phyloP scores from a whole-genome alignment of 2,113 vertebrate genomes.

The Ctenomys sociabilis region DNA sequence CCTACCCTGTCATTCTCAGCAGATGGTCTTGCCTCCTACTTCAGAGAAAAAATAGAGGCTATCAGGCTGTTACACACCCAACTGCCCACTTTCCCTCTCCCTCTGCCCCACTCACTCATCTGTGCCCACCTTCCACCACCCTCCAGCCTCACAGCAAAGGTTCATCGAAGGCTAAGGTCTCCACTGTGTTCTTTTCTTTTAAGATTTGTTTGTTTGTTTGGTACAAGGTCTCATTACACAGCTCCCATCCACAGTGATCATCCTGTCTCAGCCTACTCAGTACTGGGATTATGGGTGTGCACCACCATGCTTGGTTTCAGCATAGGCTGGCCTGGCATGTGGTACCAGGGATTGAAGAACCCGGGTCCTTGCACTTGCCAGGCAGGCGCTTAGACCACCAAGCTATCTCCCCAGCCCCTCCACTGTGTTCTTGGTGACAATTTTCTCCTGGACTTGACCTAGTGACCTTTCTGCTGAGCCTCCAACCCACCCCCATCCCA shows the following conservation, averaged over 20 bases:
- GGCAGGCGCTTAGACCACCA: too few species aligned
- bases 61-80: conserved; percentile 26
- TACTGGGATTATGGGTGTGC: too few species aligned
- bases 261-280: too few species aligned
- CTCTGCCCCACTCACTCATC: conserved; percentile 35
- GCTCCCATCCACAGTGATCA: too few species aligned
- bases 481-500: background rate
- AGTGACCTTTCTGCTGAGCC: background rate
- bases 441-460: background rate
- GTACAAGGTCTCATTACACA: too few species aligned
- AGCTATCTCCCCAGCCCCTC: background rate
- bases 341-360: too few species aligned
- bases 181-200: background rate
- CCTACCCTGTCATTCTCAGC: conserved; percentile 65
- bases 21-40: conserved; percentile 77
- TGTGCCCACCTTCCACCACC: background rate
- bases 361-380: too few species aligned
- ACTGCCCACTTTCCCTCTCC: conserved; percentile 59
- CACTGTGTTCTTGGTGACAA: background rate
- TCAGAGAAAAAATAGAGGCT: conserved; percentile 74
- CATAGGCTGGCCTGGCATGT: too few species aligned
- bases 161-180: background rate
- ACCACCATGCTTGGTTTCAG: too few species aligned
- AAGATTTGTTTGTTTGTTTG: too few species aligned
- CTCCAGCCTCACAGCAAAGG: background rate